Base-by-base conservation (phyloP, 1,140 invertebrate genomes). In the Drosophila pruinosa region DNA sequence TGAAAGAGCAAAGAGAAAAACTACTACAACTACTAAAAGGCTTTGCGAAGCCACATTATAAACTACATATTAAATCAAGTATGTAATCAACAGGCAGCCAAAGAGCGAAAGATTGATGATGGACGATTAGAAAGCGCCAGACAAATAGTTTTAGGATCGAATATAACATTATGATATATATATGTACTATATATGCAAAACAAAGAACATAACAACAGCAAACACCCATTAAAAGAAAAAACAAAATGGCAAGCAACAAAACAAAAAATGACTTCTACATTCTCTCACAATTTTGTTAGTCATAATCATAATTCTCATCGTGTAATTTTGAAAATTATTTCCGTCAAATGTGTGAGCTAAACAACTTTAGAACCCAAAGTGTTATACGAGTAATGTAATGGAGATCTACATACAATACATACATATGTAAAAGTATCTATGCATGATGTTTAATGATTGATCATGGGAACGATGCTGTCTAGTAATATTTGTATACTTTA, bases 401-500 rank as follows among this genome's bases (percentile, higher is more conserved):
- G n/a, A 47, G 43, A 47, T 64, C 36, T 14, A 34, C 14, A 8
- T 6, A 12, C 21, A 12, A 47, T 24, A 22, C 14, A 38, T 38
- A 31, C 10, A 28, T 28, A 2, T 28, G 26, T 28, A 28, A 8
- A 31, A 8, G 48, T 41, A 52, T 45, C 41, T 43, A 45, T 45
- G 15, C 38, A 57, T 41, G 14, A 28, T 24, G 19, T 28, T 53
- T 28, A 31, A 63, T 54, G 69, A 71, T 57, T 73, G 59, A 65
- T 65, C 48, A 75, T 47, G 62, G 31, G 10, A 59, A 75, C 64
- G 79, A 78, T 56, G 80, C 78, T 88, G 78, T 88, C 82, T 88
- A 88, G 82, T 78, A 82, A 88, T 88, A 88, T 88, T 88, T 88
- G 82, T 88, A 88, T 88, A 88, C 74, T 88, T 85, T 88, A 78